Conservation (phyloP, 2,797 vertebrate genomes). For the Cirrhinus molitorella region DNA sequence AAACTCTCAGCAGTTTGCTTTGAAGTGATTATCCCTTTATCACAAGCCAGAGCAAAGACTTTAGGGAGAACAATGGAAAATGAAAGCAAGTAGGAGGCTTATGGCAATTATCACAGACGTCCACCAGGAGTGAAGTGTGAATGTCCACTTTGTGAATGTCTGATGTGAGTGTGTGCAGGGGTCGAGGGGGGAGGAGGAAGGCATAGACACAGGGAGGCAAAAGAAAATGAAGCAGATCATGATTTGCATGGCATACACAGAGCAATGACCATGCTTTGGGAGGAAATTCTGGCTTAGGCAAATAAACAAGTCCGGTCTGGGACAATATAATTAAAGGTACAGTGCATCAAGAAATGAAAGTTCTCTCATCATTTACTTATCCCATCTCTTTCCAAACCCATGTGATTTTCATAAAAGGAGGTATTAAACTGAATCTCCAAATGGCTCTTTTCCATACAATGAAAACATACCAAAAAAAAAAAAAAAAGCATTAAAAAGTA, state of each 20-base stretch:
- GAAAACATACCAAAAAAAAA: background rate
- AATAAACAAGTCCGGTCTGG: constrained; percentile 51
- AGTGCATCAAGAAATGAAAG: background rate
- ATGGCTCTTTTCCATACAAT: background rate
- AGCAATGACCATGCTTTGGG: constrained; percentile 57
- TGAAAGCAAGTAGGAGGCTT: constrained; percentile 88
- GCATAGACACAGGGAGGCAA: constrained; percentile 20
- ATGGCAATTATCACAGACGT: constrained; percentile 88
- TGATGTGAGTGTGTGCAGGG: constrained; percentile 29
- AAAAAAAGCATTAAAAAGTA: background rate
- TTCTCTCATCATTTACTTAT: background rate
- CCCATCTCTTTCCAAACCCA: background rate
- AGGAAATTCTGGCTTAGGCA: constrained; percentile 64
- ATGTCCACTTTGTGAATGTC: constrained; percentile 74
- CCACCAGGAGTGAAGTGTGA: constrained; percentile 83
- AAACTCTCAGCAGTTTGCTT: constrained; percentile 95
- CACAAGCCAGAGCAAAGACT: constrained; percentile 95
- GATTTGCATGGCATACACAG: constrained; percentile 76
- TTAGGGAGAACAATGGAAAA: constrained; percentile 91
- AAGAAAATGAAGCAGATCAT: constrained; percentile 65
- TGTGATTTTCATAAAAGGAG: background rate
- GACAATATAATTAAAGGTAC: constrained; percentile 51
- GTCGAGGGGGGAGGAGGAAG: background rate
- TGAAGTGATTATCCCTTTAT: constrained; percentile 99
- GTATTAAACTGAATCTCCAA: background rate